Conservation (phyloP, 1,140 invertebrate genomes). For the Aphis craccivora region DNA sequence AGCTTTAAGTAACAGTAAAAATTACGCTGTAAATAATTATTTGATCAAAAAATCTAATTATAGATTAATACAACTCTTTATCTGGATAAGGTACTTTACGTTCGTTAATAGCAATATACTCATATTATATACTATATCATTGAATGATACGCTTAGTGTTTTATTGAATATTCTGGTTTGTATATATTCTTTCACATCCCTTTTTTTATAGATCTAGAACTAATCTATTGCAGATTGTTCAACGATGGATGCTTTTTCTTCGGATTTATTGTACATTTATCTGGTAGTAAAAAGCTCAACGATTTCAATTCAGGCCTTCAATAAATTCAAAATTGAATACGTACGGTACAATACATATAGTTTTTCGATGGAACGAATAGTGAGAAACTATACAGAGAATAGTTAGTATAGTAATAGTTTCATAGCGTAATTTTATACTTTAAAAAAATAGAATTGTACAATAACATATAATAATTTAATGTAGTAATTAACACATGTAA, state of each 20-base stretch:
- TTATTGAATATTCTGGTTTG: neutral
- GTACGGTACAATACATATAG: neutral
- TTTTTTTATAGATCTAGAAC: neutral
- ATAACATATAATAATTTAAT: no score
- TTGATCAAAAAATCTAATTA: no score
- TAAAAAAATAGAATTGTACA: no score
- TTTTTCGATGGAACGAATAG: neutral
- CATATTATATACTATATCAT: no score
- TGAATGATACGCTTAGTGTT: neutral
- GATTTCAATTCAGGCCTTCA: neutral
- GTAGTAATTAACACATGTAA: no score
- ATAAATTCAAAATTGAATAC: neutral
- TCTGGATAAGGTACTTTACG: no score
- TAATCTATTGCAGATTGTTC: neutral
- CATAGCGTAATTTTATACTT: no score
- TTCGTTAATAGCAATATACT: no score
- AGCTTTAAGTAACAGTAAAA: no score
- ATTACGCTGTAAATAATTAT: no score
- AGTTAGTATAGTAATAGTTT: no score
- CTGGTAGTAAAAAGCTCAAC: neutral
- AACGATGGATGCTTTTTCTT: neutral
- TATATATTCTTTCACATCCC: neutral
- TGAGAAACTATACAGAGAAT: neutral
- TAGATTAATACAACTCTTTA: no score
- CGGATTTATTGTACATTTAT: neutral